Conservation (phyloP, 92 coral and sea anemone genomes). For the Blastomussa wellsi region DNA sequence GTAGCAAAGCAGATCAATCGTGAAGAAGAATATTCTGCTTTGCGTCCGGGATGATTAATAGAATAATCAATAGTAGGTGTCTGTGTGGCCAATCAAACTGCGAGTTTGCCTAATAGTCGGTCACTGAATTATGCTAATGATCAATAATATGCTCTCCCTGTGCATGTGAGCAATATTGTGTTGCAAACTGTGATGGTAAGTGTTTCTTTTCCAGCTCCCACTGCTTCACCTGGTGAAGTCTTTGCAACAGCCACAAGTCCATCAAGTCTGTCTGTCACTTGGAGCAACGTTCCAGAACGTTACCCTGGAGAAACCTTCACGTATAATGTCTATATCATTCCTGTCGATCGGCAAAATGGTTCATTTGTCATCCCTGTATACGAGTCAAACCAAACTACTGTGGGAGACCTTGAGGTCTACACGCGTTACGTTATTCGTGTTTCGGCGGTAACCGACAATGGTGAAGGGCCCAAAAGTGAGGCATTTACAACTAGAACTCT, state of each 20-base stretch:
- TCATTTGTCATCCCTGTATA: neutral
- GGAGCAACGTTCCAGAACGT: neutral
- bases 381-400: neutral
- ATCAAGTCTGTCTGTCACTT: neutral
- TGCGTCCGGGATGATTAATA: too few species aligned
- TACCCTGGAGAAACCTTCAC: neutral
- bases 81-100: too few species aligned
- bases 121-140: too few species aligned
- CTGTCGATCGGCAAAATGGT: neutral
- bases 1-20: too few species aligned
- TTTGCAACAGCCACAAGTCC: neutral
- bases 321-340: neutral
- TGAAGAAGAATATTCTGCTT: too few species aligned
- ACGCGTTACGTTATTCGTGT: slow-evolving; percentile 16
- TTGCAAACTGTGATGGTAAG: too few species aligned
- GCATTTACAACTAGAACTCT: slow-evolving; percentile 3
- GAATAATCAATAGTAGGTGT: too few species aligned
- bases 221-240: neutral
- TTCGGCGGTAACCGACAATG: neutral
- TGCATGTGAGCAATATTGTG: too few species aligned
- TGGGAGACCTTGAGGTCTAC: neutral
- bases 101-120: too few species aligned
- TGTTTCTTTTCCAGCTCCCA: neutral
- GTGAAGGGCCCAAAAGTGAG: slow-evolving; percentile 29
- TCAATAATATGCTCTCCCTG: too few species aligned